Percentiles rank a stretch among this genome's conserved stretches.
phyloP scores from a whole-genome alignment of 2,113 vertebrate species.

The Varanus komodoensis region DNA sequence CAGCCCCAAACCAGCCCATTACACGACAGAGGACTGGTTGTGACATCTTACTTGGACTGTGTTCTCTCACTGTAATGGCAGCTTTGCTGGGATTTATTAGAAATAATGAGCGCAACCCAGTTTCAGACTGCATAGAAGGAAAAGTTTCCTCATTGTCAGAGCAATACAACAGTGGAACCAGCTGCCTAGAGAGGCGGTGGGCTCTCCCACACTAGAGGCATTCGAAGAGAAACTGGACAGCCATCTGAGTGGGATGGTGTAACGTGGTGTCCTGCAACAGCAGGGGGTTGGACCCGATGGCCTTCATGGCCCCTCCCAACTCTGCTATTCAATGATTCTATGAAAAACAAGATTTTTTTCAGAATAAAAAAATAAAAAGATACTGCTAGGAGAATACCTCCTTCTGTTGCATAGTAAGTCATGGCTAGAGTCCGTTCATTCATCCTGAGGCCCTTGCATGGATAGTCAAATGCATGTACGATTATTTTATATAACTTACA shows the following conservation, averaged over 20 bases:
- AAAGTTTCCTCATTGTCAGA: too few relatives aligned
- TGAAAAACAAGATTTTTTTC: background rate
- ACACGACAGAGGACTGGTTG: background rate
- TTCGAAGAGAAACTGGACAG: too few relatives aligned
- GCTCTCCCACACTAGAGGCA: too few relatives aligned
- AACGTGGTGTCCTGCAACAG: too few relatives aligned
- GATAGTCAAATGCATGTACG: constrained; percentile 57
- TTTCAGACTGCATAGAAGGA: too few relatives aligned
- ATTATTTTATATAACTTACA: constrained; percentile 63
- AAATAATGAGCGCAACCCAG: background rate
- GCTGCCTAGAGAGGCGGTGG: too few relatives aligned
- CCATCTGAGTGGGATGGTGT: too few relatives aligned
- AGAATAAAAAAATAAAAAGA: background rate
- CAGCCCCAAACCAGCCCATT: background rate
- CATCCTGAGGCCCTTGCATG: constrained; percentile 72
- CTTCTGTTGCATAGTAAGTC: constrained; percentile 76
- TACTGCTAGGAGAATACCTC: constrained; percentile 71
- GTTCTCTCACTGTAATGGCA: background rate
- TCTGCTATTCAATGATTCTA: too few relatives aligned
- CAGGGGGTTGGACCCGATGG: too few relatives aligned
- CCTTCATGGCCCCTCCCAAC: too few relatives aligned
- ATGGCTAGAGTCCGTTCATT: constrained; percentile 77
- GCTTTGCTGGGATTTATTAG: background rate
- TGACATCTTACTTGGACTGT: background rate
- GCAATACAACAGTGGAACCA: too few relatives aligned